Conservation (phyloP, 2,113 vertebrate genomes). For the Ceyx cyanopectus region DNA sequence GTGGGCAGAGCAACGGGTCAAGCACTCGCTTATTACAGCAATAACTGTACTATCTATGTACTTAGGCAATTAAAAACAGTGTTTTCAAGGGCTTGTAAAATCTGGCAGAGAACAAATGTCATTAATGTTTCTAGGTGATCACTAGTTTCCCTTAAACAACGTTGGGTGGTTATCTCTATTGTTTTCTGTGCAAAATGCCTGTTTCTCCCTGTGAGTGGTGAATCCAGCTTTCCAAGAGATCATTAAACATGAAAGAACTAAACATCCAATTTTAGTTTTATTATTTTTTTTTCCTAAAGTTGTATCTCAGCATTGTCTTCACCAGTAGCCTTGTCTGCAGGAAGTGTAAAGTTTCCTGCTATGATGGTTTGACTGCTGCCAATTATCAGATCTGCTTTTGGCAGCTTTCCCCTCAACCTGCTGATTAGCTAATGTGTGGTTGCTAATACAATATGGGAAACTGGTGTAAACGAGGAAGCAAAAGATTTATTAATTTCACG, state of each 20-base stretch:
- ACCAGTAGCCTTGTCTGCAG: constrained; percentile 50
- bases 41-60: neutral
- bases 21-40: neutral
- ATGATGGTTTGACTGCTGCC: constrained; percentile 69
- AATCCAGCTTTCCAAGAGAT: constrained; percentile 29
- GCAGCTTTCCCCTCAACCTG: constrained; percentile 65
- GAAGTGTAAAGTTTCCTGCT: constrained; percentile 70
- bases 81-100: neutral
- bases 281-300: neutral
- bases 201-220: neutral
- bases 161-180: neutral
- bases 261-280: neutral
- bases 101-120: neutral
- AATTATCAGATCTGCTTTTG: constrained; percentile 62
- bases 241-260: constrained; percentile 22
- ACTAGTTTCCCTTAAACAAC: neutral
- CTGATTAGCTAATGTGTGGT: constrained; percentile 63
- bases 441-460: constrained; percentile 66
- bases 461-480: constrained; percentile 40
- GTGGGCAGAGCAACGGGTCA: neutral
- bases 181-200: neutral
- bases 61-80: neutral
- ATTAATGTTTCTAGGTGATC: neutral
- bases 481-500: constrained; percentile 65
- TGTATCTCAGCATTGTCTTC: constrained; percentile 36